Evolutionary conservation across 2,113 vertebrate species (phyloP).

Genomic region (Varanus salvator): DNA sequence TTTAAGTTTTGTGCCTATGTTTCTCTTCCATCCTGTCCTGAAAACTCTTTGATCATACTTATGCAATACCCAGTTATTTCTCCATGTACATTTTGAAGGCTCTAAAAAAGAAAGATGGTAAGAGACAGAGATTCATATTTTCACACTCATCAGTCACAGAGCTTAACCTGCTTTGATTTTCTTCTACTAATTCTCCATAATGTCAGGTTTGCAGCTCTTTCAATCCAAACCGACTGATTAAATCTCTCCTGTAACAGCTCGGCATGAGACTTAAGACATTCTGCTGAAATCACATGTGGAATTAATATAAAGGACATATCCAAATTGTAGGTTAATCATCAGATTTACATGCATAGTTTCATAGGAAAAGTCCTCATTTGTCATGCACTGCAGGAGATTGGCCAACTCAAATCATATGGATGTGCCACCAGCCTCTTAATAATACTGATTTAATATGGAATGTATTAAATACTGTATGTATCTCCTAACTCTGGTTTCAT

Average conservation of each 20-base stretch:
- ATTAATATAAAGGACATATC: not conserved
- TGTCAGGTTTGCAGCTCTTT: not conserved
- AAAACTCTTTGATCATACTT: not conserved
- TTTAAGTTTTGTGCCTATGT: not conserved
- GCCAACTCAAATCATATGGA: not conserved
- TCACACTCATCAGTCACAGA: not conserved
- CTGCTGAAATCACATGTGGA: not conserved
- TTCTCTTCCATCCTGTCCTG: not conserved
- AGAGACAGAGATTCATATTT: not conserved
- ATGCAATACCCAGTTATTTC: too few species aligned
- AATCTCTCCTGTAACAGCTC: not conserved
- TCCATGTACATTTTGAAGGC: too few species aligned
- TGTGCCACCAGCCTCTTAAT: not conserved
- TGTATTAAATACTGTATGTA: too few species aligned
- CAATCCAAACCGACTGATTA: not conserved
- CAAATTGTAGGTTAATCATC: slow-evolving; percentile 11
- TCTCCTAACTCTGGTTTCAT: not conserved
- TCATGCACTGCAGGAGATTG: not conserved
- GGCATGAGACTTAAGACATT: not conserved
- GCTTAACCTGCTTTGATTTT: slow-evolving; percentile 1
- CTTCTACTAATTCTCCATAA: not conserved
- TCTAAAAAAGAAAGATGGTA: not conserved
- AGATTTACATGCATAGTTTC: slow-evolving; percentile 2
- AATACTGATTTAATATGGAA: not conserved
- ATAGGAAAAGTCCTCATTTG: slow-evolving; percentile 1